A percentile compares a stretch with the other conserved stretches of the same genome.
Evolutionary conservation across 1,140 invertebrate genomes (phyloP).

Genomic region (Habropoda laboriosa): DNA sequence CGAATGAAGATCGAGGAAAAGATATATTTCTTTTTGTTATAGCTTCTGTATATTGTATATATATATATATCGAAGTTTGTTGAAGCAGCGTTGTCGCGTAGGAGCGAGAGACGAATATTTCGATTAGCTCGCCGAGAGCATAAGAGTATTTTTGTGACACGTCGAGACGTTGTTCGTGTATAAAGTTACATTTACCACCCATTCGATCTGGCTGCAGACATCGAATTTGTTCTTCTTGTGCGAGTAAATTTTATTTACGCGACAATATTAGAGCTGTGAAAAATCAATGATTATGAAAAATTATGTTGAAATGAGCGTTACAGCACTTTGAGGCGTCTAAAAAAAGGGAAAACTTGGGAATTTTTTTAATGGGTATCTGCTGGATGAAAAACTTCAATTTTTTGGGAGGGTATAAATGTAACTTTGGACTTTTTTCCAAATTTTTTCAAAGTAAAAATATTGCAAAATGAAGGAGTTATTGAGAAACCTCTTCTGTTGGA

Average conservation of each 20-base stretch:
- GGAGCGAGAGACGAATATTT: not conserved
- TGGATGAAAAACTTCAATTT: too few relatives aligned
- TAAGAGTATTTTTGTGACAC: not conserved
- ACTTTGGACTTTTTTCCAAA: too few relatives aligned
- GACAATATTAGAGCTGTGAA: not conserved
- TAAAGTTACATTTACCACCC: slow-evolving; percentile 21
- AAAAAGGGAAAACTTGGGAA: too few relatives aligned
- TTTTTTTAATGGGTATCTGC: too few relatives aligned
- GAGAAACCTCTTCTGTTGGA: too few relatives aligned
- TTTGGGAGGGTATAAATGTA: too few relatives aligned
- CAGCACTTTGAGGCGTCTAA: too few relatives aligned
- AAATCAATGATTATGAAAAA: not conserved
- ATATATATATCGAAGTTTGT: not conserved
- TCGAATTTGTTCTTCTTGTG: not conserved
- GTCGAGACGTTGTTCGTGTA: not conserved
- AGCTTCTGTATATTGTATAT: not conserved
- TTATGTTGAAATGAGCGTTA: too few relatives aligned
- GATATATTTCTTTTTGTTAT: too few relatives aligned
- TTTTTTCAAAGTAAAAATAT: too few relatives aligned
- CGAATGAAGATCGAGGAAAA: not conserved
- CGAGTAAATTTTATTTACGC: too few relatives aligned
- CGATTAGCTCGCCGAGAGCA: not conserved
- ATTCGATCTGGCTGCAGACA: slow-evolving; percentile 6
- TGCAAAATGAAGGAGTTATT: too few relatives aligned
- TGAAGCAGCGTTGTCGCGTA: slow-evolving; percentile 6